These are phyloP conservation scores for Ursus arctos DNA, from an alignment of 2,113 vertebrate species.

Conservation along the genomic window DNA sequence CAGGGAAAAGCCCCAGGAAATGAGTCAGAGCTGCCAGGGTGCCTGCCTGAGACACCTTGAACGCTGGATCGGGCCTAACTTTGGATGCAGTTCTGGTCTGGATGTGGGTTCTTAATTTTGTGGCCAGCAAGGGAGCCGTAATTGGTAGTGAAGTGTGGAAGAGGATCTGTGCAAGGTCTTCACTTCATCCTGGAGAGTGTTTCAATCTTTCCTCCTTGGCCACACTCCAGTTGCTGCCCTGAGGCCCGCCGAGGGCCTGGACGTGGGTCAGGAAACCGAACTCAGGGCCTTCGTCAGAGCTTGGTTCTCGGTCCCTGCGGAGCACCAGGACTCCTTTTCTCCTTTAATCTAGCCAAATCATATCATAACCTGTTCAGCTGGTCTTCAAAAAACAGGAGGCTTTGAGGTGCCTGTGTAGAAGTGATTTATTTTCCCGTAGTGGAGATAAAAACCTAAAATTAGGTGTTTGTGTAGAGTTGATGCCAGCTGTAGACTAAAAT, in stretches of 20 bases:
- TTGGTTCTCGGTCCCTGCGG: not conserved
- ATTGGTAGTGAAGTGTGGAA: fast-evolving
- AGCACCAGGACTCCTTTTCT: not conserved
- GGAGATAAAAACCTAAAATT: not conserved
- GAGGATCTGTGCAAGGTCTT: not conserved
- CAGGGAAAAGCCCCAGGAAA: not conserved
- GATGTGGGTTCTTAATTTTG: not conserved
- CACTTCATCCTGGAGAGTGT: fast-evolving
- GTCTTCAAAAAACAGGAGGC: not conserved
- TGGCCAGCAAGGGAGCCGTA: fast-evolving
- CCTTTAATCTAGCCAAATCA: not conserved
- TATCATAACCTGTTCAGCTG: not conserved
- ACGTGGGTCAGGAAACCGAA: not conserved
- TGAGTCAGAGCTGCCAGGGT: too few species aligned
- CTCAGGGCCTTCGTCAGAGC: too few species aligned
- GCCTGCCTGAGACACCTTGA: not conserved
- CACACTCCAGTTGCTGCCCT: not conserved
- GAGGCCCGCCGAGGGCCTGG: not conserved
- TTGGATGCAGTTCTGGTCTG: too few species aligned
- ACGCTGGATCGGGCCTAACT: fast-evolving
- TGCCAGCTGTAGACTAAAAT: not conserved
- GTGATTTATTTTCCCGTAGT: not conserved
- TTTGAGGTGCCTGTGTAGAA: not conserved
- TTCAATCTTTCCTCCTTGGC: not conserved
- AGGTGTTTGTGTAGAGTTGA: not conserved